These are phyloP conservation scores for Eupithecia vulgata DNA, from an alignment of 2,888 invertebrate species.

Conservation along the genomic window DNA sequence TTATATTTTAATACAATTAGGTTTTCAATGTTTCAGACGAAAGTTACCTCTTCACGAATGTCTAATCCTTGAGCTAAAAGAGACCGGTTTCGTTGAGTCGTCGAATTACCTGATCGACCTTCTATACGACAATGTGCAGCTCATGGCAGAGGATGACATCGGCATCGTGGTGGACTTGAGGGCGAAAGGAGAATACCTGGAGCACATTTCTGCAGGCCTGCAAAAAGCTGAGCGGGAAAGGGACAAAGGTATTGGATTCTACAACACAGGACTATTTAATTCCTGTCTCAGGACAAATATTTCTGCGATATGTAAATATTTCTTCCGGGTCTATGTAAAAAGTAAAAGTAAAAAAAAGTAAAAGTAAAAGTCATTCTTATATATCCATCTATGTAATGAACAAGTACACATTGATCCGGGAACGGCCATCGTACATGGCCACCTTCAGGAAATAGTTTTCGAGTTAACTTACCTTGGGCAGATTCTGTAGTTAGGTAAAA, in stretches of 20 bases:
- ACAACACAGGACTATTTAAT: not conserved
- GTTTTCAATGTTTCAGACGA: slow-evolving; percentile 62
- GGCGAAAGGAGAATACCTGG: slow-evolving; percentile 64
- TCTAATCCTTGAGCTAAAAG: slow-evolving; percentile 80
- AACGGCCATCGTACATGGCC: too few relatives aligned
- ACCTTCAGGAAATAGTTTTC: too few relatives aligned
- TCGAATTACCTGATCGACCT: slow-evolving; percentile 81
- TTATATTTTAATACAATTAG: not conserved
- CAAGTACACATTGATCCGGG: too few relatives aligned
- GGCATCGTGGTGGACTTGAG: slow-evolving; percentile 77
- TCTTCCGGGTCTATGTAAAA: not conserved
- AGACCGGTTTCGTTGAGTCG: slow-evolving; percentile 77
- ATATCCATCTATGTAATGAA: too few relatives aligned
- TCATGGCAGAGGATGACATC: slow-evolving; percentile 77
- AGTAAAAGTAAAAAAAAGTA: too few relatives aligned
- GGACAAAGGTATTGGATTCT: slow-evolving; percentile 60
- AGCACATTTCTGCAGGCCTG: slow-evolving; percentile 64
- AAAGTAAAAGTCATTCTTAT: too few relatives aligned
- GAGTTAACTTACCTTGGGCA: too few relatives aligned
- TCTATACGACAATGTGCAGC: slow-evolving; percentile 81
- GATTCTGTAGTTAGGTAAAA: too few relatives aligned
- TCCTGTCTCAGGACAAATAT: not conserved
- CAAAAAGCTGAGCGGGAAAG: slow-evolving; percentile 67
- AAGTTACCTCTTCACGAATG: slow-evolving; percentile 82
- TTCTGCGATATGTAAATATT: not conserved